Evolutionary conservation across 2,888 invertebrate genomes (phyloP).

Genomic region (Periphyllus acericola): DNA sequence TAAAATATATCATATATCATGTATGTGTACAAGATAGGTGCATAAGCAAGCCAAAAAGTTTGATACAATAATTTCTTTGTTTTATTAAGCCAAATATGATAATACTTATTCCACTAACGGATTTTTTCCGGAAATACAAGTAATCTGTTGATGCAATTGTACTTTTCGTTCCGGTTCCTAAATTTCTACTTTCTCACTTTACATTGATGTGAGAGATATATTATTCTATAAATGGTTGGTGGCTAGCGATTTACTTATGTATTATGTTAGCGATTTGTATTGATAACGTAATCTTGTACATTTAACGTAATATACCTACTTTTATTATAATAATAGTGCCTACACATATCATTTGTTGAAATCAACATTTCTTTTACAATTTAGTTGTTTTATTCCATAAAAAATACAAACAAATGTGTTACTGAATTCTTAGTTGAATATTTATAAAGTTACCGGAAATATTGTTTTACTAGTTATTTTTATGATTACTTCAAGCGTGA

Average conservation of each 20-base stretch:
- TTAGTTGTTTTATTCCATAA: background rate
- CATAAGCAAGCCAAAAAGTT: background rate
- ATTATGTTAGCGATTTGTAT: background rate
- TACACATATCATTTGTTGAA: background rate
- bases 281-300: constrained; percentile 3
- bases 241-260: background rate
- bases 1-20: too few species aligned
- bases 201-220: constrained; percentile 4
- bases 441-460: background rate
- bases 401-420: background rate
- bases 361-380: too few species aligned
- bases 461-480: background rate
- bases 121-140: constrained; percentile 30
- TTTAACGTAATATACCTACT: background rate
- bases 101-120: background rate
- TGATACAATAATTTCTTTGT: background rate
- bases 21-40: too few species aligned
- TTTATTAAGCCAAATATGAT: background rate
- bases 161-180: constrained; percentile 44
- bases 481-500: background rate
- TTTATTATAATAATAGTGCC: background rate
- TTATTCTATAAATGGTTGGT: background rate
- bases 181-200: constrained; percentile 48
- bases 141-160: constrained; percentile 16
- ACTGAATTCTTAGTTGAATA: background rate